Evolutionary conservation across 2,113 vertebrate genomes (phyloP).

Genomic region (Pseudonaja textilis): DNA sequence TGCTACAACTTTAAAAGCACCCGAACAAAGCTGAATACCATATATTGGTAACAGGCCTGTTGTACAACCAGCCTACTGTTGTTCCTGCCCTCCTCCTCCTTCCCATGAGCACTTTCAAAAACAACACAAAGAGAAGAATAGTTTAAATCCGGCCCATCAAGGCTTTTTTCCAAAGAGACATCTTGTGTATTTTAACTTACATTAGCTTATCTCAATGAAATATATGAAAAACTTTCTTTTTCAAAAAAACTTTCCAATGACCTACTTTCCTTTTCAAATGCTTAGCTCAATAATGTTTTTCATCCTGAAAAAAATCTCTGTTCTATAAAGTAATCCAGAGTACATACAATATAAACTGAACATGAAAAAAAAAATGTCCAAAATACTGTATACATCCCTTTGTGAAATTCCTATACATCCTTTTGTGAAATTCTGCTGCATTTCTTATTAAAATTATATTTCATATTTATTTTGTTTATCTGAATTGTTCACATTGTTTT

Average conservation of each 20-base stretch:
- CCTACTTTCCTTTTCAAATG: background rate
- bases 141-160: background rate
- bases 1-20: too few species aligned
- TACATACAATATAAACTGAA: background rate
- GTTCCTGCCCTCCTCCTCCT: background rate
- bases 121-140: background rate
- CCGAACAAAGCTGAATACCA: too few species aligned
- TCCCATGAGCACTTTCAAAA: background rate
- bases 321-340: background rate
- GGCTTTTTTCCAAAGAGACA: background rate
- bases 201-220: background rate
- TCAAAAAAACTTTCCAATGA: background rate
- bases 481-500: background rate
- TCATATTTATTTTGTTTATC: background rate
- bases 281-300: background rate
- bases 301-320: background rate
- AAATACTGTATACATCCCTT: background rate
- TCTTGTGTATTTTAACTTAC: background rate
- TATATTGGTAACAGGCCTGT: background rate
- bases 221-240: background rate
- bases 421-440: background rate
- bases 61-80: background rate
- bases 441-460: background rate
- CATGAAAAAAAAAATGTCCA: too few species aligned
- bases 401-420: background rate